These are phyloP conservation scores for Sebastes itinus DNA, from an alignment of 2,797 vertebrate species.

Conservation along the genomic window DNA sequence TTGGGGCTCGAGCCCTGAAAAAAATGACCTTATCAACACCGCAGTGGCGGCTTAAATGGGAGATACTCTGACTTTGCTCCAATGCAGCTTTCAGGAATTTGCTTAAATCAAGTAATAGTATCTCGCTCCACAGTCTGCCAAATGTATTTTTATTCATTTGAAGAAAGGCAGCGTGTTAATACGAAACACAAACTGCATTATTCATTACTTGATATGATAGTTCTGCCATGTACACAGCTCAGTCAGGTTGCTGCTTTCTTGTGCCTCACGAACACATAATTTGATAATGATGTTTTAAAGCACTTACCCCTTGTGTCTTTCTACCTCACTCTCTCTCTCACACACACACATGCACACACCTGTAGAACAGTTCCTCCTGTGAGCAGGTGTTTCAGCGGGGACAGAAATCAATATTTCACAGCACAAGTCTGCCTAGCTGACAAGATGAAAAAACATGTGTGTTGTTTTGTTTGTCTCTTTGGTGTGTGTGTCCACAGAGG, in stretches of 20 bases:
- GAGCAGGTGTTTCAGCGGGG: constrained; percentile 49
- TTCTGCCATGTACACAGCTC: not conserved
- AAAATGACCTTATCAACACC: constrained; percentile 1
- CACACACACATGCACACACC: constrained; percentile 1
- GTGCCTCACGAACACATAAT: not conserved
- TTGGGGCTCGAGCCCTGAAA: not conserved
- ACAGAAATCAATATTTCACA: constrained; percentile 56
- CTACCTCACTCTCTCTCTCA: not conserved
- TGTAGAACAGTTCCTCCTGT: constrained; percentile 12
- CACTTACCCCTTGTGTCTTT: not conserved
- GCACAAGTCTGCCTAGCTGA: constrained; percentile 8
- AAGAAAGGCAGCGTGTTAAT: not conserved
- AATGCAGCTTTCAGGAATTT: not conserved
- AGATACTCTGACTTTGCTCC: not conserved
- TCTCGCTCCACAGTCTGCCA: not conserved
- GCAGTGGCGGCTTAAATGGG: not conserved
- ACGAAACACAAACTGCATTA: constrained; percentile 5
- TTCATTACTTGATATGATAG: constrained; percentile 1
- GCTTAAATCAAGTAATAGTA: not conserved
- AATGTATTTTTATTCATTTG: not conserved
- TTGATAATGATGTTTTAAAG: constrained; percentile 38
- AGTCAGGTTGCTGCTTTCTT: not conserved
- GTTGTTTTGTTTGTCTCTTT: not conserved
- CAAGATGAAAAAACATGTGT: not conserved
- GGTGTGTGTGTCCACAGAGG: not conserved